Conservation (phyloP, 2,888 invertebrate genomes). For the Ernsta delagoae region DNA sequence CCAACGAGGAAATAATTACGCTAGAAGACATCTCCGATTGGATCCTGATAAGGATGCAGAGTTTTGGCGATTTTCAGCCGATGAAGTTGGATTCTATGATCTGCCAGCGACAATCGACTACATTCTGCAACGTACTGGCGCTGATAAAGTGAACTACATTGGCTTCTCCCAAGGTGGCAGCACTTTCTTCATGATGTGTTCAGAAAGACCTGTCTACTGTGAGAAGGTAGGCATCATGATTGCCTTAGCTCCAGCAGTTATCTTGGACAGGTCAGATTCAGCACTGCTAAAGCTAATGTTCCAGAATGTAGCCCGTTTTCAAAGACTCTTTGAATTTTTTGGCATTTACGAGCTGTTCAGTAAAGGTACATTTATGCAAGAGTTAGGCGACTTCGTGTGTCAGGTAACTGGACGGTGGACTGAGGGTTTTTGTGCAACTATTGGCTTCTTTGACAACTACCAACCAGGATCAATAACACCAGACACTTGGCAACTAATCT, state of each 20-base stretch:
- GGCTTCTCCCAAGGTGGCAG: constrained; percentile 90
- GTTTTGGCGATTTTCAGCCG: constrained; percentile 86
- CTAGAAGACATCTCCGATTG: constrained; percentile 76
- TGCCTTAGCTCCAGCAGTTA: constrained; percentile 20
- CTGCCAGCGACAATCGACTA: constrained; percentile 86
- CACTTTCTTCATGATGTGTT: constrained; percentile 80
- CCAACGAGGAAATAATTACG: constrained; percentile 72
- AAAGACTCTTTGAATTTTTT: constrained; percentile 20
- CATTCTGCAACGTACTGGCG: constrained; percentile 69
- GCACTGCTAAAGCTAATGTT: background rate
- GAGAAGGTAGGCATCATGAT: constrained; percentile 18
- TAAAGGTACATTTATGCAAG: constrained; percentile 35
- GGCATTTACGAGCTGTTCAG: constrained; percentile 38
- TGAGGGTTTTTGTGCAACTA: constrained; percentile 37
- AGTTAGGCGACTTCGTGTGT: constrained; percentile 37
- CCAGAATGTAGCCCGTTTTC: background rate
- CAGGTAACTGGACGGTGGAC: constrained; percentile 25
- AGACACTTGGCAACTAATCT: constrained; percentile 37
- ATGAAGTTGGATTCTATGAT: constrained; percentile 90
- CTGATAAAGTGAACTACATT: constrained; percentile 84
- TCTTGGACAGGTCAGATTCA: background rate
- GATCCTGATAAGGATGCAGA: constrained; percentile 58
- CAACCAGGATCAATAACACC: constrained; percentile 48
- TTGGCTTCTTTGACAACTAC: constrained; percentile 34
- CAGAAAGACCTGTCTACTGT: constrained; percentile 53